Percentiles rank a stretch among this genome's conserved stretches.
phyloP scores from a whole-genome alignment of 2,797 vertebrate species.

The Trachurus trachurus region DNA sequence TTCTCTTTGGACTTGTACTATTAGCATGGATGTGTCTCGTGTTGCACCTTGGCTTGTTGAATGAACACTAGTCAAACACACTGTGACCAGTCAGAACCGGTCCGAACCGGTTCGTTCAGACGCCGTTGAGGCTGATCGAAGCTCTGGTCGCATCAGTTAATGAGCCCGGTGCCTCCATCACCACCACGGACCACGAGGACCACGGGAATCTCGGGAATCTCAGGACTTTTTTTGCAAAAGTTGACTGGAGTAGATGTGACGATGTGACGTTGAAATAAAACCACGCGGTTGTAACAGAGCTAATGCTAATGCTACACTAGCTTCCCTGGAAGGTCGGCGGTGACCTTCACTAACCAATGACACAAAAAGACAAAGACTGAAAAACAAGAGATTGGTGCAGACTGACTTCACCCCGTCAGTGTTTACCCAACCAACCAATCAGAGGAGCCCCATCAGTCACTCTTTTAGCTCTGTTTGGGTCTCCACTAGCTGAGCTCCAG shows the following conservation, averaged over 20 bases:
- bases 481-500: background rate
- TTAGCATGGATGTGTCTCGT: conserved; percentile 17
- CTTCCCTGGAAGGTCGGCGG: background rate
- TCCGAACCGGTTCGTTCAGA: background rate
- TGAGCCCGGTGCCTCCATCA: background rate
- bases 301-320: too few relatives aligned
- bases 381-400: background rate
- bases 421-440: background rate
- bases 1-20: background rate
- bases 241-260: background rate
- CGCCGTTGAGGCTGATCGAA: background rate
- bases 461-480: background rate
- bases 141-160: background rate
- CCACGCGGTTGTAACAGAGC: background rate
- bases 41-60: background rate
- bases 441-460: background rate
- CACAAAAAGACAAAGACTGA: background rate
- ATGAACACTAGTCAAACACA: too few relatives aligned
- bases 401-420: background rate
- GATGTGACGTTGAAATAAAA: background rate
- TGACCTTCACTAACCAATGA: background rate
- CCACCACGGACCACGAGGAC: background rate
- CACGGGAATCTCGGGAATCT: background rate
- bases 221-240: background rate
- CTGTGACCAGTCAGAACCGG: background rate